These are phyloP conservation scores for Lucinisca nassula DNA, from an alignment of 2,888 invertebrate genomes.

Conservation along the genomic window DNA sequence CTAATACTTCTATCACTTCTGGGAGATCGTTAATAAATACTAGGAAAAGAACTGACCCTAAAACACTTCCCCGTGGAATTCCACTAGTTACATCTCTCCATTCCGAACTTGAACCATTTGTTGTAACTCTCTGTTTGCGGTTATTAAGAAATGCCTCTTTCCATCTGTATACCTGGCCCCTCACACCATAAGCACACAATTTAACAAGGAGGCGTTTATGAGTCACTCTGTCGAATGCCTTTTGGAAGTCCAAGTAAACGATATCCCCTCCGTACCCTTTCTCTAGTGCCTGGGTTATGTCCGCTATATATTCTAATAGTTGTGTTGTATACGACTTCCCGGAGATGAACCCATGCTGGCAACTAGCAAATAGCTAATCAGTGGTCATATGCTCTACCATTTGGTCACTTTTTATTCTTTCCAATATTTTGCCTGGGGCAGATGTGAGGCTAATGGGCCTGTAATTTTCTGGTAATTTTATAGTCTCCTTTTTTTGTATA, in stretches of 20 bases:
- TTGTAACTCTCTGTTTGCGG: conserved; percentile 14
- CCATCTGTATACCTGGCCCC: conserved; percentile 10
- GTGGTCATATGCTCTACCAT: too few species aligned
- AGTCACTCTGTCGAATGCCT: conserved; percentile 27
- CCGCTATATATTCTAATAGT: too few species aligned
- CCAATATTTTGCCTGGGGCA: too few species aligned
- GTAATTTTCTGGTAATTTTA: too few species aligned
- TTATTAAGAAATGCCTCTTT: conserved; percentile 14
- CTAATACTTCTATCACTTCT: background rate
- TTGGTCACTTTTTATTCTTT: too few species aligned
- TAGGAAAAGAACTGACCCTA: conserved; percentile 32
- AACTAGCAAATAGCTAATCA: too few species aligned
- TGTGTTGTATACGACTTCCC: too few species aligned
- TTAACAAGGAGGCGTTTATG: conserved; percentile 26
- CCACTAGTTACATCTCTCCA: conserved; percentile 34
- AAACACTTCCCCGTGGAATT: conserved; percentile 25
- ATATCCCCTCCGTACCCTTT: conserved; percentile 15
- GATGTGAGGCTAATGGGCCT: too few species aligned
- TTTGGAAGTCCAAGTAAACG: conserved; percentile 34
- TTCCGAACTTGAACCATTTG: background rate
- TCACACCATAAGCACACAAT: conserved; percentile 6
- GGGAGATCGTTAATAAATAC: conserved; percentile 28
- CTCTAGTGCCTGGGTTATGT: too few species aligned
- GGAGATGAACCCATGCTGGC: too few species aligned
- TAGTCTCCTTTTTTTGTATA: too few species aligned